These are phyloP conservation scores for Oophaga pumilio DNA, from an alignment of 2,113 vertebrate species.

Conservation along the genomic window DNA sequence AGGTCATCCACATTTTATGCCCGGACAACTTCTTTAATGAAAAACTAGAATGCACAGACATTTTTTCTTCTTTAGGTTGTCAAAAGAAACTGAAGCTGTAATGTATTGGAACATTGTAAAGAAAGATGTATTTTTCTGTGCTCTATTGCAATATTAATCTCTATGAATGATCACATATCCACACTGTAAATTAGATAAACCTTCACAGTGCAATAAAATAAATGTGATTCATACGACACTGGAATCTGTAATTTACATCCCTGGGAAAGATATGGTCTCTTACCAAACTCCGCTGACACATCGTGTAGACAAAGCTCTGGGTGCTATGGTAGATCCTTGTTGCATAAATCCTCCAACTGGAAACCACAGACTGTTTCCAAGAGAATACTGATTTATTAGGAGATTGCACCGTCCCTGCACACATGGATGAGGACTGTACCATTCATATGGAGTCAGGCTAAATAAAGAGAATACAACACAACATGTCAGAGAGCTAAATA, in stretches of 20 bases:
- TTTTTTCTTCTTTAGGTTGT: too few relatives aligned
- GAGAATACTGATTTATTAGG: slow-evolving; percentile 95
- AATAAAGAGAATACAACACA: slow-evolving; percentile 5
- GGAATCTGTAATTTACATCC: background rate
- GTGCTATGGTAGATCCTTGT: slow-evolving; percentile 95
- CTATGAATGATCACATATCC: background rate
- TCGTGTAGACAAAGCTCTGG: slow-evolving; percentile 92
- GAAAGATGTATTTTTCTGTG: too few relatives aligned
- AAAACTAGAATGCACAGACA: too few relatives aligned
- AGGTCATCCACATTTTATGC: too few relatives aligned
- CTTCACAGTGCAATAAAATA: background rate
- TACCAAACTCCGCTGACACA: slow-evolving; percentile 98
- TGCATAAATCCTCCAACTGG: slow-evolving; percentile 98
- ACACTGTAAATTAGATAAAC: background rate
- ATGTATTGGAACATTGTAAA: too few relatives aligned
- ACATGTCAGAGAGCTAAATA: background rate
- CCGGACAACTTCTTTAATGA: too few relatives aligned
- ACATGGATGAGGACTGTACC: slow-evolving; percentile 97
- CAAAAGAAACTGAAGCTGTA: too few relatives aligned
- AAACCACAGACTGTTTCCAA: slow-evolving; percentile 98
- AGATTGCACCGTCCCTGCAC: slow-evolving; percentile 90
- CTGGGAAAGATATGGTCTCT: slow-evolving; percentile 62
- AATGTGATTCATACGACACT: background rate
- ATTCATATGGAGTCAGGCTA: slow-evolving; percentile 94
- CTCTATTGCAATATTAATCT: background rate